Evolutionary conservation across 2,888 invertebrate species (phyloP), one percentile per base, ranked within the genome.

Genomic region (Drosophila histrio): DNA sequence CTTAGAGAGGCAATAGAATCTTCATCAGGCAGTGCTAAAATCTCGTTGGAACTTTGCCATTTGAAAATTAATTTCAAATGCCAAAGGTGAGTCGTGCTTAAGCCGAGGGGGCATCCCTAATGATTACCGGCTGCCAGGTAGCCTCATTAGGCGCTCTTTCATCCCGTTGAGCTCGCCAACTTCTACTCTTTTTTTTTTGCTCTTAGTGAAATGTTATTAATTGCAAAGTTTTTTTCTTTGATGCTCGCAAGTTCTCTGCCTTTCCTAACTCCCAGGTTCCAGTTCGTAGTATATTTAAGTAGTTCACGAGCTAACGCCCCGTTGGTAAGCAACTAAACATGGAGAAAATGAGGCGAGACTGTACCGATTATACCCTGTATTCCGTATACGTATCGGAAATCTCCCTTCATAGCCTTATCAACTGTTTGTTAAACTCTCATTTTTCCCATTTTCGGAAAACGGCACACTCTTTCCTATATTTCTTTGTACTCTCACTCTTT

Each of bases 11-110:
- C 26, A 53, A 30, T 57, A 41, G 50, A 41, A 60, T 21, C 54
- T 26, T 24, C 63, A 59, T 24, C 58, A 59, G 50, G 13, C 26
- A 24, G 58, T 15, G 50, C 15, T 52, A 47, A 44, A 64, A 21
- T 49, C 53, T 50, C 26, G 22, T 53, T 71, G 71, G 56, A 57
- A 36, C 52, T 38, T 47, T 71, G 71, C 73, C 72, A 75, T 64
- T 60, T 47, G 53, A 22, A 54, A 60, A 60, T 61, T 41, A 65
- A 62, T 69, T 65, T 44, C 13, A 50, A 74, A 73, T 62, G 70
- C 41, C 62, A 60, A 50, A 70, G 64, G 50, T 59, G 32, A 56
- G 53, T 28, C 26, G 38, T 39, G 39, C 22, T 43, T n/a, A 34
- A 43, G 38, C 47, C 44, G 36, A 32, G 52, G 43, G 34, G 43